These are phyloP conservation scores for Eira barbara DNA, from an alignment of 2,113 vertebrate genomes.

Conservation along the genomic window DNA sequence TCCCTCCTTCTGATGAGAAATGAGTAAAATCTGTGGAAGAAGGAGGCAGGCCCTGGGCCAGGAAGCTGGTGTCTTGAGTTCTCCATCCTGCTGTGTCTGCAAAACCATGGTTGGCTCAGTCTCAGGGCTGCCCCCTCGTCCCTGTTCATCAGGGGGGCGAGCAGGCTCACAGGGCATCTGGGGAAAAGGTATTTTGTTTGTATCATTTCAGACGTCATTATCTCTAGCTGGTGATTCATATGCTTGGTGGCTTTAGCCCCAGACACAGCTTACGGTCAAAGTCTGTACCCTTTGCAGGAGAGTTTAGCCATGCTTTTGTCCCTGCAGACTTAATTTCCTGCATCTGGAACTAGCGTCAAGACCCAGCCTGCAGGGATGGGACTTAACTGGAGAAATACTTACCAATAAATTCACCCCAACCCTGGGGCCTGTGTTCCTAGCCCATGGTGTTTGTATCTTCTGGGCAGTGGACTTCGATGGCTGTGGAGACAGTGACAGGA, in stretches of 20 bases:
- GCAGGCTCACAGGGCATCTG: not conserved
- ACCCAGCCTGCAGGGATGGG: not conserved
- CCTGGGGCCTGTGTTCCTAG: not conserved
- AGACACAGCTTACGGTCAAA: not conserved
- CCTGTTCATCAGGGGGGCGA: not conserved
- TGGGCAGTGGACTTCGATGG: not conserved
- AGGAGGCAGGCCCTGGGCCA: not conserved
- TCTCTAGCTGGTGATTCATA: not conserved
- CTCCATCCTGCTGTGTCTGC: not conserved
- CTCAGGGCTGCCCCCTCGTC: rapidly evolving
- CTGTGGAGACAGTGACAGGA: not conserved
- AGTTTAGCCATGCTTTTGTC: not conserved
- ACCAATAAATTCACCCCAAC: not conserved
- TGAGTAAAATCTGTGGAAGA: not conserved
- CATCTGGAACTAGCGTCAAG: not conserved
- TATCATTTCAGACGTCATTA: not conserved
- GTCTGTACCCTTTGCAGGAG: not conserved
- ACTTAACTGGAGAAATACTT: not conserved
- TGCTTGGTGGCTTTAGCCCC: not conserved
- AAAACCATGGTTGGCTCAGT: not conserved
- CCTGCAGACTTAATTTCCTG: not conserved
- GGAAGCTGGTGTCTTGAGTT: not conserved
- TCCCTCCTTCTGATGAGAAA: not conserved
- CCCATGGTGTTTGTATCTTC: not conserved
- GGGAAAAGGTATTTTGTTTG: not conserved